phyloP scores from a whole-genome alignment of 2,888 invertebrate genomes.

The Griposia aprilina region DNA sequence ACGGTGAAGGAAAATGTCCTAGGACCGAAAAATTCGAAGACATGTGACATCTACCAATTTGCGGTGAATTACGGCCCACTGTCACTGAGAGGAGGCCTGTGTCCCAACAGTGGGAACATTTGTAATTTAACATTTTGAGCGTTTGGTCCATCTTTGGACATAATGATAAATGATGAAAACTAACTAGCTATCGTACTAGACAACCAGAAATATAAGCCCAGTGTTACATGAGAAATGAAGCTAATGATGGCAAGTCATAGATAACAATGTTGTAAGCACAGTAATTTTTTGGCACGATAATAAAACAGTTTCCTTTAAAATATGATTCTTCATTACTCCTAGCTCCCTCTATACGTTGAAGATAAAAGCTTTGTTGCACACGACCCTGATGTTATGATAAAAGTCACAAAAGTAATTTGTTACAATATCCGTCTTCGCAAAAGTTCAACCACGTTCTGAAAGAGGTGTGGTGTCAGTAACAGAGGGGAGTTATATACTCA shows the following conservation, averaged over 20 bases:
- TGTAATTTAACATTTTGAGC: neutral
- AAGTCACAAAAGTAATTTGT: conserved; percentile 62
- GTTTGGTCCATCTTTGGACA: neutral
- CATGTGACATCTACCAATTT: neutral
- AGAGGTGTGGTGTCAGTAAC: conserved; percentile 34
- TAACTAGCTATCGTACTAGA: neutral
- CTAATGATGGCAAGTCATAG: neutral
- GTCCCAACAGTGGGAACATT: neutral
- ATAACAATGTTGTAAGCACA: neutral
- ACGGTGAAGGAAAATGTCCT: no score
- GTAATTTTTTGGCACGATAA: neutral
- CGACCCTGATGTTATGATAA: conserved; percentile 38
- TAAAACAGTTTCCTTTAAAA: neutral
- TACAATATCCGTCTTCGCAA: conserved; percentile 48
- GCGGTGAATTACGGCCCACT: neutral
- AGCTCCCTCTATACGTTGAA: conserved; percentile 1
- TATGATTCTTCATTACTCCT: conserved; percentile 7
- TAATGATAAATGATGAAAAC: neutral
- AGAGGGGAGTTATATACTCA: neutral
- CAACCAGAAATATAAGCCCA: neutral
- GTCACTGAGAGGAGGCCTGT: neutral
- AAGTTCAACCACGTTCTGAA: conserved; percentile 37
- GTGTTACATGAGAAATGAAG: neutral
- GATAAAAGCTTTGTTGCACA: conserved; percentile 21
- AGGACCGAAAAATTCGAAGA: neutral